phyloP scores from a whole-genome alignment of 2,797 vertebrate genomes.

The Acomys russatus region DNA sequence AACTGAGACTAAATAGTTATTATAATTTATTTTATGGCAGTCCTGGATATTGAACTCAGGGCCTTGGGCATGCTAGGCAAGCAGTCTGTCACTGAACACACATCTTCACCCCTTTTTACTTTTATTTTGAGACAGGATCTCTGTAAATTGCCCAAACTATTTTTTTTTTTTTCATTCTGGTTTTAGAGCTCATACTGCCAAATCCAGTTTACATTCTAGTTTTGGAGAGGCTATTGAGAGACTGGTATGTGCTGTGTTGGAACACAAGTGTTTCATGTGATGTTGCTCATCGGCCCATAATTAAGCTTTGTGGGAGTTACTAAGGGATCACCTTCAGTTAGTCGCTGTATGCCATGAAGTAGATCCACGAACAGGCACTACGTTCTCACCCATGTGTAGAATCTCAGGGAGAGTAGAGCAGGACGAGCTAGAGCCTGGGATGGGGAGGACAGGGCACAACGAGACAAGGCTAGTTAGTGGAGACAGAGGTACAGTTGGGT shows the following conservation, averaged over 20 bases:
- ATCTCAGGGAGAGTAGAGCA: neutral
- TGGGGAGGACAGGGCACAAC: neutral
- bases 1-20: neutral
- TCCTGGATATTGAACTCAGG: neutral
- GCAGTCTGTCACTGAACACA: neutral
- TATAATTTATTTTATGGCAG: neutral
- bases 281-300: accelerated
- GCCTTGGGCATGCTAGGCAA: neutral
- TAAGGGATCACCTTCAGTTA: neutral
- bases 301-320: neutral
- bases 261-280: neutral
- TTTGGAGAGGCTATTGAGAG: neutral
- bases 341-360: neutral
- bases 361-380: neutral
- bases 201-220: neutral
- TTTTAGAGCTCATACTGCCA: neutral
- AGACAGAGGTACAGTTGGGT: neutral
- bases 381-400: neutral
- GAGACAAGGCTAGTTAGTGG: neutral
- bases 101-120: neutral
- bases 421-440: neutral
- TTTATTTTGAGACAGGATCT: neutral
- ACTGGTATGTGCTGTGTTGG: accelerated
- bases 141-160: neutral
- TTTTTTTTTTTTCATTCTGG: neutral